Base-by-base conservation (phyloP, 2,888 invertebrate genomes). In the Morpho helenor region DNA sequence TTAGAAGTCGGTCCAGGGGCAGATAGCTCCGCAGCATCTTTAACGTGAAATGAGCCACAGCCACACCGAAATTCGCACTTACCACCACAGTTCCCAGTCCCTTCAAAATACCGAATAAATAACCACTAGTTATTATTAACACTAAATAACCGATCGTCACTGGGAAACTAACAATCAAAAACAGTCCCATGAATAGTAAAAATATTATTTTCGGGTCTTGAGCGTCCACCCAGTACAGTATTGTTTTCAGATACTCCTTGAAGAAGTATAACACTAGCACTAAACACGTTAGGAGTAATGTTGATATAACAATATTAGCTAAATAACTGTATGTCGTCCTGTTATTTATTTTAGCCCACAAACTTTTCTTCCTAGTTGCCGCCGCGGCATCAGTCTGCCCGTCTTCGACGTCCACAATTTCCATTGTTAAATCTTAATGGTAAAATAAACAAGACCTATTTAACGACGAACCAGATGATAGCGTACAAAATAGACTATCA, bases 81-180 rank as follows among this genome's bases (percentile, higher is more conserved):
- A 95, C 83, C 52, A 96, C 86, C 59, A 96, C 96, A 67, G 96
- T 94, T 7, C 94, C 84, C 69, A 97, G 92, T 51, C 97, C 97
- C 71, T 93, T 92, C 58, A 94, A 68, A 66, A 95, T 92, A 40
- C 97, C 97, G 76, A 97, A 97, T 65, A 97, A 91, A 86, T 97
- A 98, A 39, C 97, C 97, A 76, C 95, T 94, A 5, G 97, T 96
- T 68, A 97, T 93, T 73, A 97, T 96, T 64, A 97, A 88, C 73
- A 97, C 93, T 71, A 97, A 93, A 80, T 97, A 97, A 8, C 97
- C 97, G 76, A 97, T 95, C 49, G 95, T 94, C 75, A 97, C 92
- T 6, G 97, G 97, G 76, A 97, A 96, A 64, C 97, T 96, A 61
- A 97, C 97, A 46, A 96, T 84, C 9, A 95, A 93, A 83, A 97